phyloP scores from a whole-genome alignment of 2,113 vertebrate species.

The Phylloscopus trochilus region DNA sequence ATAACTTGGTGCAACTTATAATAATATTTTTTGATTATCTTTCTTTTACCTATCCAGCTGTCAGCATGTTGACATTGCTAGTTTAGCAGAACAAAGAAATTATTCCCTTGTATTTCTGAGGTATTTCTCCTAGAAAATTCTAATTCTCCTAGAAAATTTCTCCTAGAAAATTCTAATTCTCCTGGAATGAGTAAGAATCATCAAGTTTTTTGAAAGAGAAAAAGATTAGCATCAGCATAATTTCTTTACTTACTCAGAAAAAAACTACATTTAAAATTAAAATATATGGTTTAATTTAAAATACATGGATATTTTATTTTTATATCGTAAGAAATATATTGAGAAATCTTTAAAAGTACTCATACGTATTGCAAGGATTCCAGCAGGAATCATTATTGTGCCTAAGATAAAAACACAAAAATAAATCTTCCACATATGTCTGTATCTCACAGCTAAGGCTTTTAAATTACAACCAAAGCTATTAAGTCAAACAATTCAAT shows the following conservation, averaged over 20 bases:
- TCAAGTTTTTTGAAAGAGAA: background rate
- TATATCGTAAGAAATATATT: background rate
- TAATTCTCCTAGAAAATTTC: background rate
- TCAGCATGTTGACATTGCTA: background rate
- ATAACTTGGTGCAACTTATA: background rate
- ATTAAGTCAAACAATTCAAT: background rate
- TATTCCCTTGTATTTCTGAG: background rate
- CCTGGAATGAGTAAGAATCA: background rate
- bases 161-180: background rate
- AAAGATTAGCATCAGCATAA: rapidly evolving
- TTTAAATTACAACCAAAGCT: background rate
- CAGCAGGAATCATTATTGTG: background rate
- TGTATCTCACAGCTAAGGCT: background rate
- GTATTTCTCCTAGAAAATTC: background rate
- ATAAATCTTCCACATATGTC: background rate
- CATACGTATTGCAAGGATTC: background rate
- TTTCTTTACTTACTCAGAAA: background rate
- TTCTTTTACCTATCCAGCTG: background rate
- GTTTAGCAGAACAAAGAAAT: background rate
- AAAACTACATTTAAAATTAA: background rate
- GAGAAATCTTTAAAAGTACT: background rate
- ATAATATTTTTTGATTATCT: background rate
- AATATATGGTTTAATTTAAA: background rate
- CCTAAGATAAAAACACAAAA: background rate
- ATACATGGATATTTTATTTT: background rate